Conservation (phyloP, 2,113 vertebrate genomes). For the Oryzias celebensis region DNA sequence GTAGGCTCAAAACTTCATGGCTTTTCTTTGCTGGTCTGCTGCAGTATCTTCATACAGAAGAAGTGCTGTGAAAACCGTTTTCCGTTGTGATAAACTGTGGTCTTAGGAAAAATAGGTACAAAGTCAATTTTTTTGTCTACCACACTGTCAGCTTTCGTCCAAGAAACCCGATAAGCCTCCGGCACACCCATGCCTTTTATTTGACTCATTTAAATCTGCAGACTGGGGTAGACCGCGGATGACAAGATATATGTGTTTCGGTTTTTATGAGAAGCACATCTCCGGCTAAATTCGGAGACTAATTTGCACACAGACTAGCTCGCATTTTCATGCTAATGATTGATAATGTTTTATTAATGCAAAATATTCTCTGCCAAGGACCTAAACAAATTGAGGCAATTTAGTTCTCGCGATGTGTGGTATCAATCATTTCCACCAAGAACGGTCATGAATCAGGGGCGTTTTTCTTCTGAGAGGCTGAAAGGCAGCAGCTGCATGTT, state of each 20-base stretch:
- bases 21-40: not conserved
- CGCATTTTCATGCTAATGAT: conserved; percentile 72
- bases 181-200: conserved; percentile 37
- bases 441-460: conserved; percentile 65
- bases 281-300: conserved; percentile 55
- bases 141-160: conserved; percentile 21
- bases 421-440: conserved; percentile 72
- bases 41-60: not conserved
- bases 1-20: not conserved
- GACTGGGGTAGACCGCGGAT: conserved; percentile 32
- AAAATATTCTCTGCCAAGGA: conserved; percentile 75
- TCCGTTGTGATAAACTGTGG: conserved; percentile 1
- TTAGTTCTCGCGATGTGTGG: conserved; percentile 62
- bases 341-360: conserved; percentile 82
- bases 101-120: not conserved
- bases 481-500: conserved; percentile 50
- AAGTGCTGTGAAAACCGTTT: not conserved
- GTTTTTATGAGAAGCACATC: conserved; percentile 51
- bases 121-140: conserved; percentile 8
- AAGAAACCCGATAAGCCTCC: conserved; percentile 32
- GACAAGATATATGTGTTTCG: conserved; percentile 67
- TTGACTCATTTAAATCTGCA: conserved; percentile 52
- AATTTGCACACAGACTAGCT: conserved; percentile 62
- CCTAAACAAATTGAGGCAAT: conserved; percentile 82
- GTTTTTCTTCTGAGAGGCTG: conserved; percentile 48